phyloP scores from a whole-genome alignment of 2,113 vertebrate species.

The Gnathonemus longibarbis region DNA sequence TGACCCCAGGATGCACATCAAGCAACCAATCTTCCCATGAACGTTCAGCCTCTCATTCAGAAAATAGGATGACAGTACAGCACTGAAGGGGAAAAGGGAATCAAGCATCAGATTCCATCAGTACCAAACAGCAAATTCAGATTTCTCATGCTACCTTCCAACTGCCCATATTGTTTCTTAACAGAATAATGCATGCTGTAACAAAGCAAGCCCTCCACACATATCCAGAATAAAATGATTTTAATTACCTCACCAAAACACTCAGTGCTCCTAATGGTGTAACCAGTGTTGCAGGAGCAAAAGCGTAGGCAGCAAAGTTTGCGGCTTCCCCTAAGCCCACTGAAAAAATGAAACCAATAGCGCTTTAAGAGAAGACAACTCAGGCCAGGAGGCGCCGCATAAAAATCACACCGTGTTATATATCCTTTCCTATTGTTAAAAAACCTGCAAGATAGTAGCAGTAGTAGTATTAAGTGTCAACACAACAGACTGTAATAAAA shows the following conservation, averaged over 20 bases:
- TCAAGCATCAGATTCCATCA: not conserved
- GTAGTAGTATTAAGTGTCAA: not conserved
- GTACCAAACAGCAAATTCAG: not conserved
- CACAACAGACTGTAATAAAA: not conserved
- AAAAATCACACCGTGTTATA: not conserved
- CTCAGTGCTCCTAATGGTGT: constrained; percentile 75
- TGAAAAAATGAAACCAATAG: constrained; percentile 31
- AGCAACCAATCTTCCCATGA: constrained; percentile 70
- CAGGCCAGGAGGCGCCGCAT: not conserved
- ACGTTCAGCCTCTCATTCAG: constrained; percentile 72
- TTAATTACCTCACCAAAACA: constrained; percentile 70
- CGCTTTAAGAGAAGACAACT: not conserved
- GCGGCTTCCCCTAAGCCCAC: constrained; percentile 73
- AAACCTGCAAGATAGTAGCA: not conserved
- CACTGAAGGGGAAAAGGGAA: constrained; percentile 47
- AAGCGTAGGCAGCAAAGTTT: constrained; percentile 78
- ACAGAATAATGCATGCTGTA: not conserved
- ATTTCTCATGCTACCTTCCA: not conserved
- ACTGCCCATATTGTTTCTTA: not conserved
- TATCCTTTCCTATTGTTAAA: not conserved
- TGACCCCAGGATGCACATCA: constrained; percentile 71
- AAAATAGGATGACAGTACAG: constrained; percentile 72
- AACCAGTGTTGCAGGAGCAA: constrained; percentile 75
- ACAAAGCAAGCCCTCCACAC: not conserved
- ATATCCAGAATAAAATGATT: not conserved